Conservation (phyloP, 2,113 vertebrate species). For the Penelope pileata region DNA sequence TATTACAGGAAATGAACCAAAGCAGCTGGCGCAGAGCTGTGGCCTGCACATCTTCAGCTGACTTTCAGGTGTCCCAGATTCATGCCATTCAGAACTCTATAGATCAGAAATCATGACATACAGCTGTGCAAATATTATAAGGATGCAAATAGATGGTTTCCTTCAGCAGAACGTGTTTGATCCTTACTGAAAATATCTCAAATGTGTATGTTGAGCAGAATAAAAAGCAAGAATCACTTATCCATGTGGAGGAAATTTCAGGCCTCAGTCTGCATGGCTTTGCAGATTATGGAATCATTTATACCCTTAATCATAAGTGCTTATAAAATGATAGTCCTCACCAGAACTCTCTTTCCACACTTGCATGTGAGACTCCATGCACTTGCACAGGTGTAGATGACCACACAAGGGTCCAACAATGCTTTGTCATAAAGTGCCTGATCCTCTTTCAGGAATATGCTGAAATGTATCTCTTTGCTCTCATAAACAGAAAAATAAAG, state of each 20-base stretch:
- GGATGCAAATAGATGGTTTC: slow-evolving; percentile 42
- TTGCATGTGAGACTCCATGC: neutral
- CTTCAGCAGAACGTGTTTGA: slow-evolving; percentile 20
- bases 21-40: neutral
- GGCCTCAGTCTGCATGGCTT: slow-evolving; percentile 6
- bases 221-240: slow-evolving; percentile 53
- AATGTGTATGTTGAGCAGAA: slow-evolving; percentile 43
- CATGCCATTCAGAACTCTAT: slow-evolving; percentile 29
- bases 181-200: slow-evolving; percentile 63
- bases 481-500: neutral
- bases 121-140: slow-evolving; percentile 26
- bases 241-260: slow-evolving; percentile 27
- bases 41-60: slow-evolving; percentile 5
- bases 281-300: slow-evolving; percentile 35
- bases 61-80: slow-evolving; percentile 31
- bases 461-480: neutral
- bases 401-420: neutral
- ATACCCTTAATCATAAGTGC: slow-evolving; percentile 14
- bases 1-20: slow-evolving; percentile 16
- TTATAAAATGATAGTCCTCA: slow-evolving; percentile 13
- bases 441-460: neutral
- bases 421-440: neutral
- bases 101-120: slow-evolving; percentile 41
- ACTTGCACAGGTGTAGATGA: neutral
- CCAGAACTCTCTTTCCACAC: neutral